Evolutionary conservation across 2,888 invertebrate species (phyloP).

Genomic region (Xylota sylvarum): DNA sequence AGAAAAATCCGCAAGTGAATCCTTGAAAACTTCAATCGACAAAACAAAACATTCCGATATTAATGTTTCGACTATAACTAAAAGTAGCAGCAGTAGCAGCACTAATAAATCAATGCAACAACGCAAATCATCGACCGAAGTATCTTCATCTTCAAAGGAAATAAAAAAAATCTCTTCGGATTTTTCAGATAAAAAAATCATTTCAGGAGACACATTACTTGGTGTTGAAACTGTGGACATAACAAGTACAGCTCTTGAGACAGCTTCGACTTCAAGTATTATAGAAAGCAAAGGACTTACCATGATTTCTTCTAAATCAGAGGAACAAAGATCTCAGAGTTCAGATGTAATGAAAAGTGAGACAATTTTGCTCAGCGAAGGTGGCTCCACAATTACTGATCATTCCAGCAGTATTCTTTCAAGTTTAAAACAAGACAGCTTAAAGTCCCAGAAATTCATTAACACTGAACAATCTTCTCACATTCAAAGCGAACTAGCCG

Average conservation of each 20-base stretch:
- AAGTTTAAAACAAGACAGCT: constrained; percentile 36
- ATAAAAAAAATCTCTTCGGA: constrained; percentile 33
- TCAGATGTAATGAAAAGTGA: constrained; percentile 42
- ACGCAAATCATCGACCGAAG: constrained; percentile 79
- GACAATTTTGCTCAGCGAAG: constrained; percentile 18
- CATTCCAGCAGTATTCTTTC: constrained; percentile 43
- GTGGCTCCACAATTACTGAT: constrained; percentile 8
- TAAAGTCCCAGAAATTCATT: constrained; percentile 33
- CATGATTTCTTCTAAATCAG: constrained; percentile 47
- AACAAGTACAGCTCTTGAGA: constrained; percentile 6
- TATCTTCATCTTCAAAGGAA: constrained; percentile 80
- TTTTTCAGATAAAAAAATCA: constrained; percentile 45
- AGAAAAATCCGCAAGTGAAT: constrained; percentile 20
- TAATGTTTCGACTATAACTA: constrained; percentile 23
- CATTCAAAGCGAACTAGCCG: constrained; percentile 26
- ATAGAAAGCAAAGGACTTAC: constrained; percentile 25
- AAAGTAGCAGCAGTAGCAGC: constrained; percentile 49
- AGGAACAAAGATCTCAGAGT: constrained; percentile 32
- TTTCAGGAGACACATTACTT: constrained; percentile 27
- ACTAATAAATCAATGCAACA: constrained; percentile 46
- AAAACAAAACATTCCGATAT: constrained; percentile 52
- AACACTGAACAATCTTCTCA: constrained; percentile 39
- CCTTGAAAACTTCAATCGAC: constrained; percentile 33
- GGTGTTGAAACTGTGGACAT: constrained; percentile 7
- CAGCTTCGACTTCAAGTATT: constrained; percentile 14